These are phyloP conservation scores for Gnathonemus echidnorhynchus DNA, from an alignment of 2,113 vertebrate genomes.

Conservation along the genomic window DNA sequence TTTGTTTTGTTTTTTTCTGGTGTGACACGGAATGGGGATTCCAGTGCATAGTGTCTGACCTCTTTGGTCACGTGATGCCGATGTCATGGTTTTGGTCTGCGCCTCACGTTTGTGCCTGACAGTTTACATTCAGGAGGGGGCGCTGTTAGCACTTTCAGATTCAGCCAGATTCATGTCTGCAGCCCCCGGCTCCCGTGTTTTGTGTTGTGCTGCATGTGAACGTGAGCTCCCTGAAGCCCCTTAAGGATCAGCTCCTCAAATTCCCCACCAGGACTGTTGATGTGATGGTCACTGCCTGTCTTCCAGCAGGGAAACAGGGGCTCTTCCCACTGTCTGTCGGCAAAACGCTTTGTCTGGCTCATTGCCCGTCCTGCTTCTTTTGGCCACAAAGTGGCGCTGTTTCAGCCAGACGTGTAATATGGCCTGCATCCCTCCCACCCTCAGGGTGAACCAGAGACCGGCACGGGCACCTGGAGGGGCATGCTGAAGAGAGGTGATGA, in stretches of 20 bases:
- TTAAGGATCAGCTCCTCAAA: background rate
- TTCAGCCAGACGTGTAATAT: background rate
- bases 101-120: background rate
- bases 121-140: background rate
- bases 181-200: background rate
- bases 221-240: background rate
- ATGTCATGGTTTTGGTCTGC: background rate
- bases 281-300: background rate
- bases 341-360: background rate
- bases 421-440: conserved; percentile 18
- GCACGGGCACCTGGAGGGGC: conserved; percentile 85
- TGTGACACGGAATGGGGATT: background rate
- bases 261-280: background rate
- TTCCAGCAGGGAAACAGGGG: background rate
- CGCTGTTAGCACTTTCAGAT: background rate
- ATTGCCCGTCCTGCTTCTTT: background rate
- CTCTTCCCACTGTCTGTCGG: background rate
- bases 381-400: background rate
- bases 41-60: background rate
- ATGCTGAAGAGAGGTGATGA: conserved; percentile 88
- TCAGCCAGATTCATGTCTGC: background rate
- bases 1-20: background rate
- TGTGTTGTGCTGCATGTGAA: background rate
- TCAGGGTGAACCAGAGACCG: conserved; percentile 69
- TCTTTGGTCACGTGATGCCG: background rate